These are phyloP conservation scores for Gopherus evgoodei DNA, from an alignment of 2,113 vertebrate species.

Conservation along the genomic window DNA sequence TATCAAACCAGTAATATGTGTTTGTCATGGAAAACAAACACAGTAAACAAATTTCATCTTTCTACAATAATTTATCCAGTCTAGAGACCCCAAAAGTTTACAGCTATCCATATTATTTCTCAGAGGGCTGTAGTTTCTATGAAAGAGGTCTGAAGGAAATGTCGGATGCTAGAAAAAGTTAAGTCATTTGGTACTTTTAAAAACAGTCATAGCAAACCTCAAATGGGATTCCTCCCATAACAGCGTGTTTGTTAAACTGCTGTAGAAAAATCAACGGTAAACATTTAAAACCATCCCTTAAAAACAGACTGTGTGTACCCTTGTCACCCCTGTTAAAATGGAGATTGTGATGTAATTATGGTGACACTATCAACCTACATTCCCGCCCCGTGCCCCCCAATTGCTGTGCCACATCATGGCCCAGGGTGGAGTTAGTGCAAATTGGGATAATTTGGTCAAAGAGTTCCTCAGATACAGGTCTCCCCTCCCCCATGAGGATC, in stretches of 20 bases:
- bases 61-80: neutral
- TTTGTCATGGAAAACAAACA: neutral
- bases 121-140: neutral
- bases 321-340: neutral
- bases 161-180: constrained; percentile 29
- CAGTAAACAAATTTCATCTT: neutral
- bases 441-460: neutral
- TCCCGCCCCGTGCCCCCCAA: fast-evolving
- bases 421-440: neutral
- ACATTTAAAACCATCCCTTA: neutral
- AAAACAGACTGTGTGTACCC: neutral
- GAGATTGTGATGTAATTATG: neutral
- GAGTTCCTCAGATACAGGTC: neutral
- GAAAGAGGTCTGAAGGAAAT: constrained; percentile 31
- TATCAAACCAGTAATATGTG: neutral
- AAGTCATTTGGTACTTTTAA: neutral
- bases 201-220: constrained; percentile 5
- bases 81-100: neutral
- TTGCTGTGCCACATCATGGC: neutral
- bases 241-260: too few relatives aligned
- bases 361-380: neutral
- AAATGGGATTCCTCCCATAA: neutral
- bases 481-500: neutral
- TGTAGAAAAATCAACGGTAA: neutral
- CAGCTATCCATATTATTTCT: constrained; percentile 42